Evolutionary conservation across 2,888 invertebrate genomes (phyloP).

Genomic region (Sinotaia quadrata): DNA sequence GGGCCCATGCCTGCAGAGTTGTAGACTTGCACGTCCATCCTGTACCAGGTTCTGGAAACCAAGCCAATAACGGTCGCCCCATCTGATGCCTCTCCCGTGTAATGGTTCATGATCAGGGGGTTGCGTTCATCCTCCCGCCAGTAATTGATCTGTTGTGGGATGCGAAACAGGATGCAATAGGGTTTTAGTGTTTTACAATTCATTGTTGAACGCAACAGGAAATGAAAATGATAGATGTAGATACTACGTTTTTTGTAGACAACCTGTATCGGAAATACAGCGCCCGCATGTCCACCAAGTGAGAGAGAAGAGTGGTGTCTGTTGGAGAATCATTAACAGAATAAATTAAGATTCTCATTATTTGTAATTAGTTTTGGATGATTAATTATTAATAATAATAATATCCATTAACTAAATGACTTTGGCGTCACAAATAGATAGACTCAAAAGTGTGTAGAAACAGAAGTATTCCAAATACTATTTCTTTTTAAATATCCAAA

Average conservation of each 20-base stretch:
- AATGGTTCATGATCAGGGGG: constrained; percentile 75
- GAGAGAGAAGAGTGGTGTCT: no score
- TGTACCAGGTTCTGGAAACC: constrained; percentile 79
- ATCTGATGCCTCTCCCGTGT: constrained; percentile 80
- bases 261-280: background rate
- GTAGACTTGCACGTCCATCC: constrained; percentile 24
- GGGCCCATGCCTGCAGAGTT: constrained; percentile 19
- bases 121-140: constrained; percentile 84
- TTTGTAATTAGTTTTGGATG: no score
- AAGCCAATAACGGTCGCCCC: constrained; percentile 94
- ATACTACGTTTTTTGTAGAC: no score
- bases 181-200: background rate
- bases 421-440: background rate
- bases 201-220: background rate
- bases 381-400: no score
- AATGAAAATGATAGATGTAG: background rate
- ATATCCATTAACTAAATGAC: no score
- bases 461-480: background rate
- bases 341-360: no score
- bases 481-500: background rate
- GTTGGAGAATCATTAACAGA: no score
- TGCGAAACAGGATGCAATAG: background rate
- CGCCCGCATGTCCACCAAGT: background rate
- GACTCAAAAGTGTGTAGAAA: background rate
- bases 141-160: constrained; percentile 89